phyloP scores from a whole-genome alignment of 2,888 invertebrate genomes.

The Noctua fimbriata region DNA sequence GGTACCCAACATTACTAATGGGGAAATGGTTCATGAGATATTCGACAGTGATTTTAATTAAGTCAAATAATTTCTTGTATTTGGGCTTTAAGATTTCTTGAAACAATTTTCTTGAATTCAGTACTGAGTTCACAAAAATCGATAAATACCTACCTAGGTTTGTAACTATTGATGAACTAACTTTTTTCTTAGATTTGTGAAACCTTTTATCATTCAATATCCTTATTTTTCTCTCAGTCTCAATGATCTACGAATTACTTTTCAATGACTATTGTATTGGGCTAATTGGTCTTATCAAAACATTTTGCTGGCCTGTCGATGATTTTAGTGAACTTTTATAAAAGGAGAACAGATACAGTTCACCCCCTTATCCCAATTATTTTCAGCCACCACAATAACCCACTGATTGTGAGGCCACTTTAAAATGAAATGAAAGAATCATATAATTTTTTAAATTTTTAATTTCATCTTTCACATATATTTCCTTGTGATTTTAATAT shows the following conservation, averaged over 20 bases:
- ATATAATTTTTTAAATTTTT: background rate
- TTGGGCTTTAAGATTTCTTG: background rate
- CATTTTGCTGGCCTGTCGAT: background rate
- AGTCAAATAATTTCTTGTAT: conserved; percentile 7
- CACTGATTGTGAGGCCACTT: background rate
- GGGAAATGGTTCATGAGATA: conserved; percentile 29
- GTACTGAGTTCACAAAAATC: background rate
- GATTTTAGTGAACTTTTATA: background rate
- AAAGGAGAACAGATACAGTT: background rate
- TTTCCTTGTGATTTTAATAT: conserved; percentile 9
- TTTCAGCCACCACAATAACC: background rate
- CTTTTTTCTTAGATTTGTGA: background rate
- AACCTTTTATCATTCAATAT: background rate
- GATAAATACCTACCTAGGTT: background rate
- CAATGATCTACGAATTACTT: background rate
- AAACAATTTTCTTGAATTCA: background rate
- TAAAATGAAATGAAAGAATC: background rate
- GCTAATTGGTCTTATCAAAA: background rate
- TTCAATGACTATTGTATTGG: background rate
- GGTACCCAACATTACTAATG: conserved; percentile 45
- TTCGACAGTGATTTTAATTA: conserved; percentile 43
- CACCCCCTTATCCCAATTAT: background rate
- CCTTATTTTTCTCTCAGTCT: background rate
- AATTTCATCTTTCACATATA: conserved; percentile 1
- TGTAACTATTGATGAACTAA: background rate